Evolutionary conservation across 2,888 invertebrate genomes (phyloP), one percentile per base, ranked within the genome.

Genomic region (Apotomis turbidana): DNA sequence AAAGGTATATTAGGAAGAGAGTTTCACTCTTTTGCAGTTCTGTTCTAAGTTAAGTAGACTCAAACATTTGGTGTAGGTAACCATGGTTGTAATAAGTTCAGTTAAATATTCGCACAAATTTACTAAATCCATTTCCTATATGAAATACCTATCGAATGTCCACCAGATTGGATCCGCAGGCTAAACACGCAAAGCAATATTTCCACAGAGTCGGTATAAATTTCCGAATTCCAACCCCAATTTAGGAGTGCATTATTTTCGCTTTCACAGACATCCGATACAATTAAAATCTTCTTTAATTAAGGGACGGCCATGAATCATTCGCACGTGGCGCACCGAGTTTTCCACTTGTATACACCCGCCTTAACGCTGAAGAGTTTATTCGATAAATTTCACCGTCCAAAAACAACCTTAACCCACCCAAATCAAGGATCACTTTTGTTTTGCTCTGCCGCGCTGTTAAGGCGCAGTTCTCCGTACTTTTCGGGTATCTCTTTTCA

Each of bases 201-300:
- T 88, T 91, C 82, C 82, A 84, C 80, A 77, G 79, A 81, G 84
- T 82, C 83, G 81, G 87, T 86, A 93, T 92, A 92, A 90, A 92
- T 92, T 90, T 87, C 85, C 87, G 80, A 85, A 85, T 82, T 83
- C 90, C 87, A 84, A 88, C 91, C 92, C 93, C 91, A 93, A 93
- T 93, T 92, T 92, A 90, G 91, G 90, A 93, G 87, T 93, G 91
- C 93, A 93, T 93, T 93, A 93, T 93, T 93, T 93, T 93, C 91
- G 90, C 90, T 93, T 93, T 90, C 91, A 89, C 91, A 91, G 93
- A 91, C 93, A 92, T 92, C 92, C 93, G 91, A 93, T 93, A 93
- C 93, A 93, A 93, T 93, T 94, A 93, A 93, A 93, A 94, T 93
- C 93, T 93, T 93, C 94, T 94, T 93, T 94, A 94, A 94, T 94